Base-by-base conservation (phyloP, 64 coral and sea anemone species). In the Porites lutea region DNA sequence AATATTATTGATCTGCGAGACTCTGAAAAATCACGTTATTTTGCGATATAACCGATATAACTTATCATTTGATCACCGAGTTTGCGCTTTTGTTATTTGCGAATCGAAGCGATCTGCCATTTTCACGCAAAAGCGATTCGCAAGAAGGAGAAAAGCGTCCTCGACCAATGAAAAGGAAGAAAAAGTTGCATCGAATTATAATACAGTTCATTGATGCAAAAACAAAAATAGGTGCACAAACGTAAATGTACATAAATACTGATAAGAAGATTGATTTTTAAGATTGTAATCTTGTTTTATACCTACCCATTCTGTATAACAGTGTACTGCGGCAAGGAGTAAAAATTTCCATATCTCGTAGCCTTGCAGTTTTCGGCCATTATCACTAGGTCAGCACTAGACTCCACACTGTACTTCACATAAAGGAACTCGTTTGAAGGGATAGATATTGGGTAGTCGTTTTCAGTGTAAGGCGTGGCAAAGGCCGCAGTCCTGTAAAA, bases 261-360 rank as follows among this genome's bases (percentile, higher is more conserved):
- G 0, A 51, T 19, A 45, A 12, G 4, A 37, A 37, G 4, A 16
- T 4, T 14, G 13, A 4, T 2, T 16, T 9, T 8, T 18, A 16
- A 9, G 13, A 37, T 37, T 37, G 0, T 37, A 37, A 12, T 22
- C 4, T 20, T 37, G 27, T 71, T 8, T 27, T 12, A 71, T 23
- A 71, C 68, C 21, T 59, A 78, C 75, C 75, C 75, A 78, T 78
- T 78, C 6, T 43, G 78, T 61, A 81, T 46, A 16, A 81, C 16
- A 22, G 21, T 81, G 58, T 81, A 81, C 20, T 81, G 54, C 8
- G 78, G 78, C 78, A 20, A 81, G 27, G 78, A 81, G 48, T 81
- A 81, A 81, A 60, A 81, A 61, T 18, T 60, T 15, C 21, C 78
- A 46, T 81, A 12, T 62, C 63, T 81, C 15, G 78, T 81, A 6